A percentile compares a stretch with the other conserved stretches of the same genome.
These are phyloP conservation scores for Carollia perspicillata DNA, from an alignment of 2,113 vertebrate genomes.

Conservation along the genomic window DNA sequence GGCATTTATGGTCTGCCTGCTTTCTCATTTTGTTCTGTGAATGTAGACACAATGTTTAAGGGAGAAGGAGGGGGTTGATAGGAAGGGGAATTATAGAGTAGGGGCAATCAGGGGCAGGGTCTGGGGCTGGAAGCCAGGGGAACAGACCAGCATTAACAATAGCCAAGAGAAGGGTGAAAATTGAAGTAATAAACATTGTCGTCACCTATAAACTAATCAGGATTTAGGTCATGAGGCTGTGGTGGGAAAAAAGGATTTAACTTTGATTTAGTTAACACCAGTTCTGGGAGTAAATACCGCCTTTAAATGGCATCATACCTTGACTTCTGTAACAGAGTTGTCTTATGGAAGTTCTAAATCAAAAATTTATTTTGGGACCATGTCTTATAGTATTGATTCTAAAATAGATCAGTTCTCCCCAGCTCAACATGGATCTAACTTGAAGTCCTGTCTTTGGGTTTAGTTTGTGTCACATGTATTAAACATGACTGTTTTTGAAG, in stretches of 20 bases:
- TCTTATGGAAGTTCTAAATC: background rate
- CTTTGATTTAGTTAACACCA: background rate
- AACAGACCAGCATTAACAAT: background rate
- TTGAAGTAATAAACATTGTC: background rate
- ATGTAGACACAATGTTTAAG: background rate
- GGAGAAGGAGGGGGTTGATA: background rate
- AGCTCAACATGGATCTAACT: background rate
- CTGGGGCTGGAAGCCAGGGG: background rate
- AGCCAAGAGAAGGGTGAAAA: background rate
- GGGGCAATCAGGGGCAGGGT: rapidly evolving
- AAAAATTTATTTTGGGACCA: background rate
- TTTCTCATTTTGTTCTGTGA: background rate
- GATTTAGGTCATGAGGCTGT: background rate
- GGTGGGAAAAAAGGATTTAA: background rate
- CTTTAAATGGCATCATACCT: background rate
- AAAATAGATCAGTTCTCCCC: background rate
- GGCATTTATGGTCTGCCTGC: background rate
- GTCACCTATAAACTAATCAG: background rate
- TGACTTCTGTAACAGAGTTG: background rate
- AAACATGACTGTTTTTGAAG: constrained; percentile 10
- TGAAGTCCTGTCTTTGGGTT: background rate
- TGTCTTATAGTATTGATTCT: background rate
- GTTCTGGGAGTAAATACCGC: background rate
- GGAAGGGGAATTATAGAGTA: background rate
- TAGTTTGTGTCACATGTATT: constrained; percentile 12